These are phyloP conservation scores for Phallusia fumigata DNA, from an alignment of 23 tunicate genomes.

Conservation along the genomic window DNA sequence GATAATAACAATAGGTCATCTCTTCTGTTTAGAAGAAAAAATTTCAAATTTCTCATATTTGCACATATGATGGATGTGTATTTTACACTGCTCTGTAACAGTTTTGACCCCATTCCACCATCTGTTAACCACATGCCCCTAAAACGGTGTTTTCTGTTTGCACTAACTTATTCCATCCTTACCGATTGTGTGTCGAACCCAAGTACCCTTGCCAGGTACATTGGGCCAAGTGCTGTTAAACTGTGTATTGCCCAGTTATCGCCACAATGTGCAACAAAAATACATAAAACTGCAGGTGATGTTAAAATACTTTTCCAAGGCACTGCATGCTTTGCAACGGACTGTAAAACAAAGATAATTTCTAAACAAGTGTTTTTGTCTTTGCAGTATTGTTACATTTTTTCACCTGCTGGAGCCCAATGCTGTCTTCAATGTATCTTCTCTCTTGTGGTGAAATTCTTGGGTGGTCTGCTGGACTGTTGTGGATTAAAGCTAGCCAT, in stretches of 20 bases:
- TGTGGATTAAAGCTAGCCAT: constrained; percentile 58
- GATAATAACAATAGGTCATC: no score
- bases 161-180: not conserved
- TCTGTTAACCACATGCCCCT: no score
- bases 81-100: no score
- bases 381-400: not conserved
- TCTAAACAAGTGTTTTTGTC: no score
- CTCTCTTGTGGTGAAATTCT: constrained; percentile 74
- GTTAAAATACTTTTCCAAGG: not conserved
- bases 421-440: constrained; percentile 48
- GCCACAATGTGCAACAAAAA: not conserved
- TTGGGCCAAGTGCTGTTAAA: constrained; percentile 1
- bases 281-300: not conserved
- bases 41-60: no score
- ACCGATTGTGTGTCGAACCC: not conserved
- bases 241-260: not conserved
- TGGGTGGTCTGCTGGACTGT: constrained; percentile 73
- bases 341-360: no score
- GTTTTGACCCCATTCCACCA: no score
- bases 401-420: constrained; percentile 18
- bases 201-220: not conserved
- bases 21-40: no score
- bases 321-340: not conserved
- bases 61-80: no score
- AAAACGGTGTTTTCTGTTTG: no score